phyloP scores from a whole-genome alignment of 2,113 vertebrate species.

The Anolis carolinensis region DNA sequence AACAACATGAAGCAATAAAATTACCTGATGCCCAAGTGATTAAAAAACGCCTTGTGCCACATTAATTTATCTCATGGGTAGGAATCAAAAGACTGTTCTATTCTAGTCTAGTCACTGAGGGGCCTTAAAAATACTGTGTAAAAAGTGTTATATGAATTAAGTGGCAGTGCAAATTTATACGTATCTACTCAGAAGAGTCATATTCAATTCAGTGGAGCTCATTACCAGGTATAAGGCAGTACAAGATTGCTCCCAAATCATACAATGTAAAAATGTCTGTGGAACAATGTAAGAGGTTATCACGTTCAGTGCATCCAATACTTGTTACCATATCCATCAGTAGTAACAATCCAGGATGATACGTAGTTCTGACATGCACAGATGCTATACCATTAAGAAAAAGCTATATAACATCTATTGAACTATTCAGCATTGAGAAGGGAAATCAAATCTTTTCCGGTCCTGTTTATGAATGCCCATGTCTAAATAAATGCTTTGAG shows the following conservation, averaged over 20 bases:
- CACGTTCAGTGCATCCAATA: too few relatives aligned
- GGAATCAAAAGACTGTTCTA: neutral
- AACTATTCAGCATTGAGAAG: neutral
- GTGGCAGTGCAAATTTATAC: neutral
- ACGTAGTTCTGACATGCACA: neutral
- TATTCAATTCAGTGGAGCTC: neutral
- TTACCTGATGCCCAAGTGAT: neutral
- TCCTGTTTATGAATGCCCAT: neutral
- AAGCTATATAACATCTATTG: neutral
- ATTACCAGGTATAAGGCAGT: neutral
- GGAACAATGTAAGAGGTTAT: neutral
- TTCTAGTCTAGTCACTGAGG: neutral
- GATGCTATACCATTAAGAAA: neutral
- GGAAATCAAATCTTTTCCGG: neutral
- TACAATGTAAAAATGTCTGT: neutral
- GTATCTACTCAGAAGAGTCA: neutral
- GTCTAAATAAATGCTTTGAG: neutral
- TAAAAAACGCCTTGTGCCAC: neutral
- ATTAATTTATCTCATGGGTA: neutral
- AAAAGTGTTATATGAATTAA: neutral
- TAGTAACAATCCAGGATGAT: neutral
- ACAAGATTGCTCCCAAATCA: neutral
- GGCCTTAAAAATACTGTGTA: neutral
- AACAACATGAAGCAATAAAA: too few relatives aligned
- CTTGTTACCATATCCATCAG: neutral